Evolutionary conservation across 2,888 invertebrate genomes (phyloP).

Genomic region (Chrysodeixis includens): DNA sequence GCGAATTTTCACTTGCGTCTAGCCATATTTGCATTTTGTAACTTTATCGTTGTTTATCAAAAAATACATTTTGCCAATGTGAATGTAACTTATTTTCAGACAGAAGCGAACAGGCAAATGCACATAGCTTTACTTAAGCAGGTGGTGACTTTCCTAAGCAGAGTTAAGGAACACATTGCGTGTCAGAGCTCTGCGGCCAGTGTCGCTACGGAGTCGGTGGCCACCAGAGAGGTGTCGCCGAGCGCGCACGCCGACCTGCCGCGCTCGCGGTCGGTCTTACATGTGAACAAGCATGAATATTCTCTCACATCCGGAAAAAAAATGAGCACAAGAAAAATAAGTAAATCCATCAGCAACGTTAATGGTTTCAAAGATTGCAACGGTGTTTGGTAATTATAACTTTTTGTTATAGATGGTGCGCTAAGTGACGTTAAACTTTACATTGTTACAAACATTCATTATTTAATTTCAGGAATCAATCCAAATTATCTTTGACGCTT

Average conservation of each 20-base stretch:
- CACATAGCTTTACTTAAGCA: slow-evolving; percentile 92
- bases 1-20: too few species aligned
- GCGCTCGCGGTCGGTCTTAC: slow-evolving; percentile 80
- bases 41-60: slow-evolving; percentile 13
- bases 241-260: slow-evolving; percentile 77
- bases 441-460: background rate
- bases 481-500: slow-evolving; percentile 76
- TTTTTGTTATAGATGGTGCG: slow-evolving; percentile 8
- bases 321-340: slow-evolving; percentile 79
- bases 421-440: background rate
- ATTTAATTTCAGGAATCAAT: slow-evolving; percentile 73
- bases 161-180: slow-evolving; percentile 91
- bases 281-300: slow-evolving; percentile 81
- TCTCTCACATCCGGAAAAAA: slow-evolving; percentile 73
- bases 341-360: slow-evolving; percentile 84
- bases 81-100: slow-evolving; percentile 85
- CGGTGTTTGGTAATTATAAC: slow-evolving; percentile 72
- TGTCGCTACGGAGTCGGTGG: slow-evolving; percentile 60
- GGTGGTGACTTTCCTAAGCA: slow-evolving; percentile 91
- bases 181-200: slow-evolving; percentile 69
- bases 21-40: slow-evolving; percentile 30
- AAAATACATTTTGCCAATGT: slow-evolving; percentile 53
- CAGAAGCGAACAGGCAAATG: slow-evolving; percentile 92
- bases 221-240: slow-evolving; percentile 57
- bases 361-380: slow-evolving; percentile 79